Evolutionary conservation across 1,140 invertebrate genomes (phyloP), one percentile per base, ranked within the genome.

Genomic region (Muscidifurax raptorellus): DNA sequence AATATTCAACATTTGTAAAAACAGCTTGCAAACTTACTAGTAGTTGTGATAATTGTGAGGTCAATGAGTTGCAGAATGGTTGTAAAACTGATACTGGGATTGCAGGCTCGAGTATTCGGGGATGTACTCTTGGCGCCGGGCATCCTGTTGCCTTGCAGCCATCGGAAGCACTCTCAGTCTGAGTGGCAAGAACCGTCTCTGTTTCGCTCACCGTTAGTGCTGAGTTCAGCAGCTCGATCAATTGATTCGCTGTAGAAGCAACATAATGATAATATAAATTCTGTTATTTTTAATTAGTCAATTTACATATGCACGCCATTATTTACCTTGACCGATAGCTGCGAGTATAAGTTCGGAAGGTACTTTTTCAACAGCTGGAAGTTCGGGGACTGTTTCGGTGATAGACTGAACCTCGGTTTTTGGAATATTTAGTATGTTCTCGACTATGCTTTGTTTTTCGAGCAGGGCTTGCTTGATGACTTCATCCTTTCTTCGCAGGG

Each of bases 391-490:
- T 89, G 95, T 94, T 86, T 96, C 95, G 25, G 94, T 94, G 81
- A 96, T 95, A 86, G 94, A 94, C 81, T 96, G 94, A 88, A 95
- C 95, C 86, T 96, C 95, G 88, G 96, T 95, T 86, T 94, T 93
- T 52, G 96, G 96, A 89, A 97, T 95, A 91, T 96, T 95, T 87
- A 97, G 93, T 87, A 97, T 95, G 90, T 96, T 96, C 85, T 96
- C 96, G 85, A 97, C 95, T 78, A 97, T 93, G 87, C 93, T 92
- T 86, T 97, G 95, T 88, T 97, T 97, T 86, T 97, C 96, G 66
- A 93, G 93, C 84, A 97, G 91, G n/a, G 95, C 95, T 90, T 95
- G 93, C 79, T 94, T 94, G 78, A 97, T 96, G 66, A 95, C 91
- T 87, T 95, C 94, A 88, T 97, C 96, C 89, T 96, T 95, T 78